Evolutionary conservation across 2,888 invertebrate species (phyloP), one percentile per base, ranked within the genome.

Genomic region (Isoperla grammatica): DNA sequence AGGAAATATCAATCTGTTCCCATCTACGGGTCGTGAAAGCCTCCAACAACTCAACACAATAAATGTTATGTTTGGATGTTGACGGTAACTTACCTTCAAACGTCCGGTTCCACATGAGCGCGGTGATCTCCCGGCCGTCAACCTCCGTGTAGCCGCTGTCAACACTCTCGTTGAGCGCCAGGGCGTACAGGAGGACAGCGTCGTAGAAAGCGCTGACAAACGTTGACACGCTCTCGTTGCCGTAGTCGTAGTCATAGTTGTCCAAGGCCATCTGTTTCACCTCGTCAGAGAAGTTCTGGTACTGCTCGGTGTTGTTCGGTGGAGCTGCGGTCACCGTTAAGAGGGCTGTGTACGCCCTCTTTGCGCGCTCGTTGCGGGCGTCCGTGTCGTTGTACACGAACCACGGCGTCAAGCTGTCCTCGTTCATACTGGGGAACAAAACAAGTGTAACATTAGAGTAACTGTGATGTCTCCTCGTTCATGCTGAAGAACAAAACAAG

Each of bases 141-240:
- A 89, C 73, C 61, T 82, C 80, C 23, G 67, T 65, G 20, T 74
- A 74, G 11, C 70, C 70, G 0, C 78, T 77, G 0, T 74, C 71
- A 60, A 46, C 73, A 20, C 93, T 93, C 66, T 94, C 90, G 71
- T 95, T 95, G 6, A 98, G 78, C 0, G 95, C 95, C 59, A 90
- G 80, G 0, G 95, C 91, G 74, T 96, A 98, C 39, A 99, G 82
- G 0, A 97, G 79, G 11, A 98, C 93, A 0, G 96, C 96, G 70
- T 99, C 97, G 75, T 96, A 95, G 75, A 98, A 94, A 1, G 96
- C 95, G 0, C 92, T 91, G 56, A 95, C 94, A 74, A 93, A 95
- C 39, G 92, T 90, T 63, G 94, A 94, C 42, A 95, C 90, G 67
- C 90, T 83, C 65, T 86, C 85, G 67, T 85, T 85, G 12, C 84